These are phyloP conservation scores for Platyrinchus mystaceus DNA, from an alignment of 2,797 vertebrate genomes.

Conservation along the genomic window DNA sequence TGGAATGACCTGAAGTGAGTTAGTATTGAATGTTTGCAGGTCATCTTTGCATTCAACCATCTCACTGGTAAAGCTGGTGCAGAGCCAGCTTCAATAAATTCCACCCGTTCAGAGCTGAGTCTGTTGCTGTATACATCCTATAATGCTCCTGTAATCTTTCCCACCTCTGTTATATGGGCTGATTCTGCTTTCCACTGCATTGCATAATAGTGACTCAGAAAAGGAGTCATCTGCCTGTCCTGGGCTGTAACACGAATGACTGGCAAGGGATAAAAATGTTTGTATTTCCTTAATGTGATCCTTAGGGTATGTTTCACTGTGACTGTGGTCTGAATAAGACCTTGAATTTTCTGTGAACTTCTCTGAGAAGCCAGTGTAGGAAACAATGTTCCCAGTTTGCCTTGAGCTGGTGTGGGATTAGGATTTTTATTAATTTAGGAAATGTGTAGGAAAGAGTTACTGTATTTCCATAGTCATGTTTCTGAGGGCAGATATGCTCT, in stretches of 20 bases:
- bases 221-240: not conserved
- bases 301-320: not conserved
- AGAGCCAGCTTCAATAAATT: not conserved
- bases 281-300: not conserved
- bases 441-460: accelerated
- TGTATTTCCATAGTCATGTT: not conserved
- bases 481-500: not conserved
- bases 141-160: not conserved
- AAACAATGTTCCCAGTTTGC: not conserved
- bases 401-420: accelerated
- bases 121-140: not conserved
- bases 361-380: not conserved
- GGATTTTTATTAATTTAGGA: not conserved
- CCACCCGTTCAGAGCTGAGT: not conserved
- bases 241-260: not conserved
- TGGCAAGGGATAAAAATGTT: not conserved
- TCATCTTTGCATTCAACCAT: not conserved
- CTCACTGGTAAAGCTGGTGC: not conserved
- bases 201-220: not conserved
- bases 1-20: not conserved
- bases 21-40: not conserved
- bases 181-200: not conserved
- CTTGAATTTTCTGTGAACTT: not conserved
- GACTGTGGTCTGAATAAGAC: not conserved
- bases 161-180: not conserved